Percentiles rank a stretch among this genome's conserved stretches.
Conservation (phyloP, 1,140 invertebrate genomes). For the Euglossa dilemma region DNA sequence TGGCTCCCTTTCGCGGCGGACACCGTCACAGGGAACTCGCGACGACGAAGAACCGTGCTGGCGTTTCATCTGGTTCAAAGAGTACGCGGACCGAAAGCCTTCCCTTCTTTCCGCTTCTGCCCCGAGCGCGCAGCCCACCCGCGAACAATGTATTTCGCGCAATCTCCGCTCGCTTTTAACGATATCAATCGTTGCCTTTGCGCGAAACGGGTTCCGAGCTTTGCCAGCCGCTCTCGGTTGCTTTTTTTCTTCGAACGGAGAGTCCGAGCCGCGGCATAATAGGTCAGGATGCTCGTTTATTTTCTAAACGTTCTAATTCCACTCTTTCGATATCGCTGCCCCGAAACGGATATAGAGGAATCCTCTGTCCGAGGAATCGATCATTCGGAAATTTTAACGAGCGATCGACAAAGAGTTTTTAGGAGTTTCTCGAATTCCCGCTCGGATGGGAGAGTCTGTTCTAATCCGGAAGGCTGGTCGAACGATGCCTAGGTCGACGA, state of each 20-base stretch:
- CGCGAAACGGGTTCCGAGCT: background rate
- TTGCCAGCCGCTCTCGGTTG: background rate
- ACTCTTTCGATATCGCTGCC: no score
- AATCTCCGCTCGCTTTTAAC: conserved; percentile 7
- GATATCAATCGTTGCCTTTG: conserved; percentile 14
- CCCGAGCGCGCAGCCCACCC: background rate
- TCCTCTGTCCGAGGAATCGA: no score
- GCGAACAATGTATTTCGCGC: conserved; percentile 21
- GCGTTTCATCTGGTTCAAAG: background rate
- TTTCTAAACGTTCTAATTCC: no score
- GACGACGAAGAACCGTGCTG: background rate
- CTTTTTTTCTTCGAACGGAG: background rate
- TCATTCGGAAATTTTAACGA: no score
- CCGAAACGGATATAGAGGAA: no score
- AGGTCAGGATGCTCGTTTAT: no score
- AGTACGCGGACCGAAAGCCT: background rate
- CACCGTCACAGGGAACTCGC: background rate
- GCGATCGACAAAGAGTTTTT: no score
- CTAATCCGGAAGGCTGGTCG: no score
- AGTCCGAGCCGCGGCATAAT: no score
- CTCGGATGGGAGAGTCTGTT: no score
- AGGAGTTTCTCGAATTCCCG: no score
- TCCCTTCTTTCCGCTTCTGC: conserved; percentile 12
- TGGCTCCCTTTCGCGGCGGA: background rate
- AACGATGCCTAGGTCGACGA: no score